phyloP scores from a whole-genome alignment of 2,113 vertebrate species.

The Anas platyrhynchos region DNA sequence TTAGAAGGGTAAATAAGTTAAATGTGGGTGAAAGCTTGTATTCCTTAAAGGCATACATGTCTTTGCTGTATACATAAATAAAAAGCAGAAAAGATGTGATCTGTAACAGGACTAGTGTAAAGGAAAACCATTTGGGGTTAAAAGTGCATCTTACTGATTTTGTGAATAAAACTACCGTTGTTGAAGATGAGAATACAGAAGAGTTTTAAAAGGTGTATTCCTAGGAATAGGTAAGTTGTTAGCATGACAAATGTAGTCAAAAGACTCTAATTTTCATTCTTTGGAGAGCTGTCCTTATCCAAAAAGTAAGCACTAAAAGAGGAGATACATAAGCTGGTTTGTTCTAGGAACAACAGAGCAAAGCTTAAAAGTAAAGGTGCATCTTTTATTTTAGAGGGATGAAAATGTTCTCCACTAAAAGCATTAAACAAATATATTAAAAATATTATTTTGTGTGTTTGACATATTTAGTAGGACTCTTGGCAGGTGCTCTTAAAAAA shows the following conservation, averaged over 20 bases:
- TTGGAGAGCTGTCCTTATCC: neutral
- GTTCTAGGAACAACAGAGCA: neutral
- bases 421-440: neutral
- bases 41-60: neutral
- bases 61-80: neutral
- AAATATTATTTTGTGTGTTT: neutral
- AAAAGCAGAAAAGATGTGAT: neutral
- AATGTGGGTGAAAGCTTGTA: neutral
- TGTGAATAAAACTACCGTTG: neutral
- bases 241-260: neutral
- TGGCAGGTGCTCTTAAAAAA: neutral
- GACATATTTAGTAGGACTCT: neutral
- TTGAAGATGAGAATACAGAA: neutral
- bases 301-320: neutral
- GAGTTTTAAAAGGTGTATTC: neutral
- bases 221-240: neutral
- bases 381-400: neutral
- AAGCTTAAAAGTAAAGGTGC: neutral
- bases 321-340: neutral
- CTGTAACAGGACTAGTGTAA: neutral
- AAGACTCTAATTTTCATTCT: neutral
- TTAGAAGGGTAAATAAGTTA: neutral
- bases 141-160: neutral
- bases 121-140: neutral
- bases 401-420: neutral